Percentiles rank a stretch among this genome's conserved stretches.
Conservation (phyloP, 1,140 invertebrate genomes). For the Ceratitis capitata region DNA sequence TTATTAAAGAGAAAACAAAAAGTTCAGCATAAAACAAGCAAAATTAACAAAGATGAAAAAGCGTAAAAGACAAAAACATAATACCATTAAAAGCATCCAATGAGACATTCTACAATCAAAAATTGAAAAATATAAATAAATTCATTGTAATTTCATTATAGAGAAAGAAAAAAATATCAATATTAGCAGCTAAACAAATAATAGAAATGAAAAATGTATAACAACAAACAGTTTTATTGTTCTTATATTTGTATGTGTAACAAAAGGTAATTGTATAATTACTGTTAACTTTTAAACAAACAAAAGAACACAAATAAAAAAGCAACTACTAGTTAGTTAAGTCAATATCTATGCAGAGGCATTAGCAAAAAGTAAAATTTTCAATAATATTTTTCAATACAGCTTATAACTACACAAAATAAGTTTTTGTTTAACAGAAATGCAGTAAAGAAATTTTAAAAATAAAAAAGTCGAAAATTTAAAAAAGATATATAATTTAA, state of each 20-base stretch:
- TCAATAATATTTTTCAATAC: not conserved
- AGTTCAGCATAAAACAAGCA: not conserved
- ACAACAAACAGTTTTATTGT: constrained; percentile 32
- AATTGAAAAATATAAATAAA: not conserved
- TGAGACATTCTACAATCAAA: too few relatives aligned
- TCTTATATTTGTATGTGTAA: not conserved
- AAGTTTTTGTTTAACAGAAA: too few relatives aligned
- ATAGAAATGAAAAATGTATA: not conserved
- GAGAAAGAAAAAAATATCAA: not conserved
- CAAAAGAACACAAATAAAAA: not conserved
- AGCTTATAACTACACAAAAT: too few relatives aligned
- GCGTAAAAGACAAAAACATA: too few relatives aligned
- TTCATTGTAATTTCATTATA: too few relatives aligned
- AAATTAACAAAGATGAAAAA: too few relatives aligned
- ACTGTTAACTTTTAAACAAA: constrained; percentile 8
- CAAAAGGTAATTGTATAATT: not conserved
- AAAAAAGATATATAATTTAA: not conserved
- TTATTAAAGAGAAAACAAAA: not conserved
- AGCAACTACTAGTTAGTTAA: constrained; percentile 6
- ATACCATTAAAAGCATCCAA: too few relatives aligned
- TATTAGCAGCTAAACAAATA: not conserved
- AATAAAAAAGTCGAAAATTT: not conserved
- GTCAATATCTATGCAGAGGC: not conserved
- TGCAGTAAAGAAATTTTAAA: not conserved
- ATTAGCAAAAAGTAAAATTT: not conserved